Base-by-base conservation (phyloP, 2,113 vertebrate species). In the Erythrolamprus reginae region DNA sequence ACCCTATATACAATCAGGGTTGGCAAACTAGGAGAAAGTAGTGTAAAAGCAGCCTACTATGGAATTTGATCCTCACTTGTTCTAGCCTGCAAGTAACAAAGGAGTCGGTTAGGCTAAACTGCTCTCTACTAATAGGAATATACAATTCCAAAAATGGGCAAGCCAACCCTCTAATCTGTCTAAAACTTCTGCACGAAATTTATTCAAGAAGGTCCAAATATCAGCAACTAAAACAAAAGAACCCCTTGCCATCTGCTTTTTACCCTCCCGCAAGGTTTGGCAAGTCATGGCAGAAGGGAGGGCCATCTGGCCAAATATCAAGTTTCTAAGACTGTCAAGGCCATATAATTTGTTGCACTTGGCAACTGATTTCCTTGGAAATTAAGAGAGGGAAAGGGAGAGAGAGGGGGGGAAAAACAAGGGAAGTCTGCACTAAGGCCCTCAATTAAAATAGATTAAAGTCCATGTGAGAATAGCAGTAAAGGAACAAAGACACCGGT, bases 241-340 rank as follows among this genome's bases (percentile, higher is more conserved):
- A 24, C 5, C 15, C 42, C 26, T 26, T 33, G 12, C 84, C 91
- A 82, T 84, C 45, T 91, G 70, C 85, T 56, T 26, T 10, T 48
- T 90, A 56, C 10, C n/a, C 56, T 91, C 55, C 6, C 24, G 3
- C 47, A n/a, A 50, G 51, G 48, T 61, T 19, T 86, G 26, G 21
- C 50, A 89, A 82, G 53, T 10, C 1, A 77, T 17, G 91, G 91
- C 12, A 92, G 24, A 55, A 55, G 23, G 50, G 51, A 88, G 9
- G 82, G 23, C 12, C 65, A 85, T 55, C 65, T 48, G 19, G 65
- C 86, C 77, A 86, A 48, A 17, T 89, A 77, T 28, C 55, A 50
- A 61, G 48, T 90, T 93, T 93, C 88, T 70, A 87, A 90, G 5
- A 38, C 65, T 10, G 51, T 45, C 47, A 85, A 91, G 65, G 38